phyloP scores from a whole-genome alignment of 2,797 vertebrate species.

The Pantherophis vulpinus region DNA sequence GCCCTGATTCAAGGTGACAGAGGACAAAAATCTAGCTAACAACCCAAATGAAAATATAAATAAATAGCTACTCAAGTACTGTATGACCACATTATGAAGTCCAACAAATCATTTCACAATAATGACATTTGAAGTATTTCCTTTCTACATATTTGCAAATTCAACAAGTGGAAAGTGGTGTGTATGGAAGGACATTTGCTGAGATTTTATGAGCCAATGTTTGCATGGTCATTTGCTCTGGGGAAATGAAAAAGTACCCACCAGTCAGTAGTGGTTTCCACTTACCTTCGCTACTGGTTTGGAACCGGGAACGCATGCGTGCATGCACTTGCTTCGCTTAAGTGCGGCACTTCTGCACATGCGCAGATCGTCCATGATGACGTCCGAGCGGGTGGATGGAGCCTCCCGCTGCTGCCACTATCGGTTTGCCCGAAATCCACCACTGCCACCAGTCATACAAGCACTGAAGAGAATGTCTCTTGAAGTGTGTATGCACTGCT shows the following conservation, averaged over 20 bases:
- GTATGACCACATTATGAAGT: background rate
- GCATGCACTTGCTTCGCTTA: too few species aligned
- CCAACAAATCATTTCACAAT: background rate
- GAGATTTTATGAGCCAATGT: background rate
- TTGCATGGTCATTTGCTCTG: background rate
- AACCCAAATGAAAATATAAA: background rate
- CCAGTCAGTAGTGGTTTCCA: background rate
- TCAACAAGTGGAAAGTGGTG: background rate
- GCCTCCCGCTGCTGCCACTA: too few species aligned
- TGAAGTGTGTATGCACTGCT: background rate
- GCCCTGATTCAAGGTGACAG: background rate
- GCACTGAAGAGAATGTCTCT: background rate
- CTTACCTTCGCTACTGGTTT: too few species aligned
- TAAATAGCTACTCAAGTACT: background rate
- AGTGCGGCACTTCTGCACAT: too few species aligned
- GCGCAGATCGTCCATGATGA: too few species aligned
- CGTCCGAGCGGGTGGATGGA: accelerated
- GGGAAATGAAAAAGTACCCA: background rate
- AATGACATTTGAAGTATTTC: background rate
- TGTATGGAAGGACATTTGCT: background rate
- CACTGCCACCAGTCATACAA: background rate
- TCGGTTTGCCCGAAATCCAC: too few species aligned
- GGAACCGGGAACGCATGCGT: too few species aligned
- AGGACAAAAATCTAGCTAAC: background rate
- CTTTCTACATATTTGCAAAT: background rate